phyloP scores from a whole-genome alignment of 1,140 invertebrate species.

The Drosophila dunni region DNA sequence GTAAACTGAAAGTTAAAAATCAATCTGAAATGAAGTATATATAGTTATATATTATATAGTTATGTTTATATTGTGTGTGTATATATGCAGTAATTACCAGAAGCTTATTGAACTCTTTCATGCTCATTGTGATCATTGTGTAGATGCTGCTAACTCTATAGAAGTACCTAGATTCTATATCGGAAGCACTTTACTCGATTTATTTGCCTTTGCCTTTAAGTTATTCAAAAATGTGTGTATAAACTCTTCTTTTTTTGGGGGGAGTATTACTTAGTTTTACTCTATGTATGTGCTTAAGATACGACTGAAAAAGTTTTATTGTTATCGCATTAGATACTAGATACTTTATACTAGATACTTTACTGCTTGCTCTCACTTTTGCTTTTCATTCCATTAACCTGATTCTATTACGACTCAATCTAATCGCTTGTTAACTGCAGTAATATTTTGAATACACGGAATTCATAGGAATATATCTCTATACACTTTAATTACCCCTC shows the following conservation, averaged over 20 bases:
- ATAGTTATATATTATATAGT: background rate
- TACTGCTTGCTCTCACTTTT: constrained; percentile 12
- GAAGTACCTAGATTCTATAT: constrained; percentile 68
- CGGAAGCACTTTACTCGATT: constrained; percentile 79
- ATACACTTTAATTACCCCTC: background rate
- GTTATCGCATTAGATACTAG: constrained; percentile 21
- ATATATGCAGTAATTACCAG: constrained; percentile 13
- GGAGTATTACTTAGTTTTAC: constrained; percentile 4
- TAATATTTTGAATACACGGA: constrained; percentile 37
- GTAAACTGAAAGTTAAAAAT: constrained; percentile 5
- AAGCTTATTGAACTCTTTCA: constrained; percentile 37
- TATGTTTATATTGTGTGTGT: background rate
- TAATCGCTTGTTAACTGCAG: constrained; percentile 66
- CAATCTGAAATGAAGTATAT: background rate
- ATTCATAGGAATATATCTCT: constrained; percentile 35
- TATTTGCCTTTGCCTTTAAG: constrained; percentile 74
- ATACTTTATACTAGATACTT: constrained; percentile 43
- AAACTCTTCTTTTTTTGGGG: background rate
- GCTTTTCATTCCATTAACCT: constrained; percentile 48
- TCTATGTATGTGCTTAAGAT: background rate
- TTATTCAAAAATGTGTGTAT: constrained; percentile 39
- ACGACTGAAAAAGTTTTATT: constrained; percentile 4
- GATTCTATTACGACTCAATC: constrained; percentile 50
- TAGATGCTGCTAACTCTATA: constrained; percentile 47
- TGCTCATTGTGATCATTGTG: constrained; percentile 31